Percentiles rank a stretch among this genome's conserved stretches.
Conservation (phyloP, 2,113 vertebrate genomes). For the Hylia prasina region DNA sequence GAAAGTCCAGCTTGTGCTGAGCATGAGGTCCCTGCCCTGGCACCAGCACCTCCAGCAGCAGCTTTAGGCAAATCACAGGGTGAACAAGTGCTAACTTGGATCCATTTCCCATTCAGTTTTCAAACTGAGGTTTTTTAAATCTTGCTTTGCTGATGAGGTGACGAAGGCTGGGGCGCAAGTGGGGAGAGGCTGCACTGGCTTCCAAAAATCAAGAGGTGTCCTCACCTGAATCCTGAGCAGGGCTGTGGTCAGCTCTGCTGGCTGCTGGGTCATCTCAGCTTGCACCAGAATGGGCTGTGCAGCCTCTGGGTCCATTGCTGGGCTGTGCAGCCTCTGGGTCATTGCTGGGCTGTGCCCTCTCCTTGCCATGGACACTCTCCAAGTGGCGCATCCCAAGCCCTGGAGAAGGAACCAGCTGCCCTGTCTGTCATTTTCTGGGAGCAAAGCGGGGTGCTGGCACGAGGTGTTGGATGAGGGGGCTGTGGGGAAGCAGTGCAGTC, state of each 20-base stretch:
- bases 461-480: accelerated
- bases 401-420: not conserved
- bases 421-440: accelerated
- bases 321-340: not conserved
- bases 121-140: conserved; percentile 12
- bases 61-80: not conserved
- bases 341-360: not conserved
- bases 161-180: not conserved
- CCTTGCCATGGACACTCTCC: accelerated
- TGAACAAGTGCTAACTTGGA: not conserved
- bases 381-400: not conserved
- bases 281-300: accelerated
- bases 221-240: not conserved
- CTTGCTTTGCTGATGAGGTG: not conserved
- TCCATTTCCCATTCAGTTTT: conserved; percentile 28
- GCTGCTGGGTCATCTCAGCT: not conserved
- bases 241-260: not conserved
- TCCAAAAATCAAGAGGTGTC: not conserved
- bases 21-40: not conserved
- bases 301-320: not conserved
- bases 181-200: not conserved
- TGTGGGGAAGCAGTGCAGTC: accelerated
- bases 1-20: not conserved
- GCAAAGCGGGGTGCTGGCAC: accelerated
- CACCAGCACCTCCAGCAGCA: conserved; percentile 17